Evolutionary conservation across 2,888 invertebrate species (phyloP).

Genomic region (Agrotis puta): DNA sequence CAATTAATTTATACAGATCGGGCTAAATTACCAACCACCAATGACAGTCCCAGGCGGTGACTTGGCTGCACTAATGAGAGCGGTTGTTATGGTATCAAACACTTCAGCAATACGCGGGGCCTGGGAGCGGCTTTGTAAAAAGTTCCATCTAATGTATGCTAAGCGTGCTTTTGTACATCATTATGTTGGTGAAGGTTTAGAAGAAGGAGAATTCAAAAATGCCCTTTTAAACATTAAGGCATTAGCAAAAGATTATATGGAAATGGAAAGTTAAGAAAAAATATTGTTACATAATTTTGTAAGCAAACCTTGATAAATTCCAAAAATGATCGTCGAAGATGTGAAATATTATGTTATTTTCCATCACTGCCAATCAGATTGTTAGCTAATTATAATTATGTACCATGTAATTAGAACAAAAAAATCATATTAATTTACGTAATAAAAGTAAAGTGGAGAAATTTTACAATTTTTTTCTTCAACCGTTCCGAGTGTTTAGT

Average conservation of each 20-base stretch:
- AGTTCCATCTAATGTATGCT: slow-evolving; percentile 95
- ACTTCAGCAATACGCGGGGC: slow-evolving; percentile 94
- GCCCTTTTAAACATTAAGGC: slow-evolving; percentile 92
- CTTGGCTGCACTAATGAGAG: slow-evolving; percentile 93
- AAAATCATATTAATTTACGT: background rate
- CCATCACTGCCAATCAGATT: background rate
- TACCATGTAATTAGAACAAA: slow-evolving; percentile 18
- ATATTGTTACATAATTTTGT: slow-evolving; percentile 13
- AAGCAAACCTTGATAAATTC: background rate
- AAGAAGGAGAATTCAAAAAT: slow-evolving; percentile 92
- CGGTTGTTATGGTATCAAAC: slow-evolving; percentile 96
- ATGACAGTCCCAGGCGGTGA: slow-evolving; percentile 94
- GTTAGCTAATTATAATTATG: background rate
- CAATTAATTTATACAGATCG: slow-evolving; percentile 88
- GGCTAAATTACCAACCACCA: slow-evolving; percentile 94
- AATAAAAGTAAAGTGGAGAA: background rate
- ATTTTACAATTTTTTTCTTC: too few relatives aligned
- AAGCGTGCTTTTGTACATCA: slow-evolving; percentile 97
- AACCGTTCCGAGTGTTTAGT: too few relatives aligned
- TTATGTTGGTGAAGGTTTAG: slow-evolving; percentile 94
- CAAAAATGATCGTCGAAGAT: background rate
- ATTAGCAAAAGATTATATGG: slow-evolving; percentile 92
- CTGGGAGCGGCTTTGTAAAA: slow-evolving; percentile 95
- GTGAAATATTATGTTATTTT: background rate
- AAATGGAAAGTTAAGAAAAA: slow-evolving; percentile 90